phyloP scores from a whole-genome alignment of 2,888 invertebrate species.

The Synergus laeviventris region DNA sequence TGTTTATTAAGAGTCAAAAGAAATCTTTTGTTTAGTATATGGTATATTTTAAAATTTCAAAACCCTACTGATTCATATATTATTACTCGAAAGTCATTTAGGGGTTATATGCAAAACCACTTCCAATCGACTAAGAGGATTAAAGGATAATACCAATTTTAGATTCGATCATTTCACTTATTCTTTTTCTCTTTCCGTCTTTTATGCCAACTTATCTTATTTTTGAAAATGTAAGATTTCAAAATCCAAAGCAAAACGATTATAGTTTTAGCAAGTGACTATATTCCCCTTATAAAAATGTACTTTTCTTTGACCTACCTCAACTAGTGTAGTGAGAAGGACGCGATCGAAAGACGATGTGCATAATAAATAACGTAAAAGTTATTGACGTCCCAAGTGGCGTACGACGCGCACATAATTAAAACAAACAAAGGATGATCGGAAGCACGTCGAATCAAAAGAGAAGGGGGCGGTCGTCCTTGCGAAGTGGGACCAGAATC shows the following conservation, averaged over 20 bases:
- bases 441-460: conserved; percentile 33
- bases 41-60: too few species aligned
- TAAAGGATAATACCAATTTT: conserved; percentile 19
- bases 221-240: too few species aligned
- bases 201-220: too few species aligned
- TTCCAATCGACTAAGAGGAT: conserved; percentile 10
- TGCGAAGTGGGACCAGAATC: conserved; percentile 27
- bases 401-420: conserved; percentile 31
- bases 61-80: not conserved
- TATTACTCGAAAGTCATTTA: not conserved
- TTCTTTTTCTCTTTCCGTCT: not conserved
- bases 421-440: conserved; percentile 31
- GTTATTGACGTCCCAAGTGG: conserved; percentile 10
- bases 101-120: not conserved
- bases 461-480: conserved; percentile 23
- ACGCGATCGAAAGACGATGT: not conserved
- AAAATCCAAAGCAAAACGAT: too few species aligned
- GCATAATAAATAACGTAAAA: conserved; percentile 16
- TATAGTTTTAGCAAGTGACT: not conserved
- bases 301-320: not conserved
- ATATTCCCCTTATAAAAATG: not conserved
- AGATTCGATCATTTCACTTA: not conserved
- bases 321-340: not conserved
- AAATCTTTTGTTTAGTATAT: too few species aligned
- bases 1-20: too few species aligned